Conservation (phyloP, 1,140 invertebrate genomes). For the Drosophila ercepeae region DNA sequence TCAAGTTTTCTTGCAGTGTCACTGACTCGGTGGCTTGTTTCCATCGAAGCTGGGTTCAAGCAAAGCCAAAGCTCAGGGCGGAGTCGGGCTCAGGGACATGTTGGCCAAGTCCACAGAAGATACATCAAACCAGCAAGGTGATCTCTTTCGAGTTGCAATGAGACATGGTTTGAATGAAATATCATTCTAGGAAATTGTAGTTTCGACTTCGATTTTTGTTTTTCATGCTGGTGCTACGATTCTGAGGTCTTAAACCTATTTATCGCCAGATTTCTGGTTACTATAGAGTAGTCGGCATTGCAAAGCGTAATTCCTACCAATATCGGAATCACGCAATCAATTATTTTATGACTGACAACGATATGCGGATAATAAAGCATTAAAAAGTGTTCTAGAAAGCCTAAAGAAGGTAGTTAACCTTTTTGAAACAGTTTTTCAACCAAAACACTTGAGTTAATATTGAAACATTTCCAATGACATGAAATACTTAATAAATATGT, state of each 20-base stretch:
- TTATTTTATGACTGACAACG: too few species aligned
- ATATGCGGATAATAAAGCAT: too few species aligned
- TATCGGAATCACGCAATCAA: too few species aligned
- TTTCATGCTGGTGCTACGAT: too few species aligned
- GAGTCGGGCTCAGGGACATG: slow-evolving; percentile 35
- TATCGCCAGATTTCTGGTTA: too few species aligned
- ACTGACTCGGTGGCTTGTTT: slow-evolving; percentile 44
- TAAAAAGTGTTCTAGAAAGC: too few species aligned
- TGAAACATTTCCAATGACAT: slow-evolving; percentile 26
- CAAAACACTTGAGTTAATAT: slow-evolving; percentile 54
- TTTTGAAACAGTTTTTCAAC: neutral
- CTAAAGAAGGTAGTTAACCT: neutral
- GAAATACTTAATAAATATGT: too few species aligned
- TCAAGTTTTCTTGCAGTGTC: slow-evolving; percentile 56
- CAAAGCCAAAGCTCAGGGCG: slow-evolving; percentile 36
- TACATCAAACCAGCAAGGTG: slow-evolving; percentile 16
- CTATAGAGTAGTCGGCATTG: too few species aligned
- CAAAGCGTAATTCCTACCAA: too few species aligned
- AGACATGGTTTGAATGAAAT: neutral
- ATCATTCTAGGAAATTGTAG: neutral
- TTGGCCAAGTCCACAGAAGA: neutral
- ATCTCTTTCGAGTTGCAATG: slow-evolving; percentile 5
- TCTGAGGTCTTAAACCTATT: too few species aligned
- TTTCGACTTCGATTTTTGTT: too few species aligned
- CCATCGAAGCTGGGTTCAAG: slow-evolving; percentile 32